Percentiles rank a stretch among this genome's conserved stretches.
Conservation (phyloP, 2,888 invertebrate genomes). For the Amaurobius ferox region DNA sequence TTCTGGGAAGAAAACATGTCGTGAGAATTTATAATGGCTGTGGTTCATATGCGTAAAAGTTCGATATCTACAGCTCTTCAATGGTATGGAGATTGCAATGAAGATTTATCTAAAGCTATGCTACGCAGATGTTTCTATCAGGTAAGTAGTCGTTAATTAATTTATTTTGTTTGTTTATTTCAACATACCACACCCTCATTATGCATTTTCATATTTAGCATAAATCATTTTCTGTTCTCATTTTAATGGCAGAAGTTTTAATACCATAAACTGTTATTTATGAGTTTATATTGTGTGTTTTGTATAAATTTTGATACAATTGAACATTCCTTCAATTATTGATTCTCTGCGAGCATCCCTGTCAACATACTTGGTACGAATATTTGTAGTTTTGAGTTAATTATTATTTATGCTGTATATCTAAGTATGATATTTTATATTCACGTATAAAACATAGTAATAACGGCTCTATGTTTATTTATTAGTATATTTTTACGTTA, state of each 20-base stretch:
- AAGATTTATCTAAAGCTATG: conserved; percentile 48
- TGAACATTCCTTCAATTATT: too few species aligned
- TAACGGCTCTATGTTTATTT: too few species aligned
- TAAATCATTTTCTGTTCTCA: neutral
- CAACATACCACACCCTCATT: conserved; percentile 45
- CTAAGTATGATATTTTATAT: too few species aligned
- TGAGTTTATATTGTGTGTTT: too few species aligned
- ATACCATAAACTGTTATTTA: too few species aligned
- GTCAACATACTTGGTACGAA: too few species aligned
- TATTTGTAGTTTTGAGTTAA: too few species aligned
- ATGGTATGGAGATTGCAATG: conserved; percentile 62
- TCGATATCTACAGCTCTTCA: conserved; percentile 45
- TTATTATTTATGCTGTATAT: too few species aligned
- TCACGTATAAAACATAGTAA: too few species aligned
- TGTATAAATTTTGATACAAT: too few species aligned
- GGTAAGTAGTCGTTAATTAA: conserved; percentile 16
- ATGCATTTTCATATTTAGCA: neutral
- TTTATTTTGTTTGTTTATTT: neutral
- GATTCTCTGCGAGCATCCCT: too few species aligned
- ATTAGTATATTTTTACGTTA: too few species aligned
- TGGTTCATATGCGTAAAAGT: conserved; percentile 63
- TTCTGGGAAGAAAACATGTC: conserved; percentile 66
- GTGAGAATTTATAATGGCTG: conserved; percentile 62
- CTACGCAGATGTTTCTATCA: conserved; percentile 58
- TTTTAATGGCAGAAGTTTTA: neutral